Base-by-base conservation (phyloP, 2,113 vertebrate species). In the Tragulus kanchil region DNA sequence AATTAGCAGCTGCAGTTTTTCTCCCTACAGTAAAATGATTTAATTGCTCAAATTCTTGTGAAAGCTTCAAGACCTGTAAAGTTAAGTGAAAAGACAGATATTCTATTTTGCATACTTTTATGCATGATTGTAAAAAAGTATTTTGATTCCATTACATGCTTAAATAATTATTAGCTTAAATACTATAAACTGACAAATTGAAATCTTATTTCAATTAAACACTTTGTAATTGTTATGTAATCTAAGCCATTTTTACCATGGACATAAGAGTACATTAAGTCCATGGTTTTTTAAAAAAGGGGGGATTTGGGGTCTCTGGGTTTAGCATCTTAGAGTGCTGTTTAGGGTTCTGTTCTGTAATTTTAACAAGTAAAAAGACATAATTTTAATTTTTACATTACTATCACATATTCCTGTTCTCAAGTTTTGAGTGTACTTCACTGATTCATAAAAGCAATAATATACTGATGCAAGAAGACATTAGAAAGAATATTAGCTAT, bases 41-140 rank as follows among this genome's bases (percentile, higher is more conserved):
- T 86, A 97, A 93, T 79, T 96, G 95, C 56, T 98, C 98, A 94
- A 91, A 97, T 93, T 98, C 98, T 69, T 95, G 95, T 42, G 85
- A 97, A 77, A 98, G 77, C 59, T 98, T 97, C 59, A 97, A 98
- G 75, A 98, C 95, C 99, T 99, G 98, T 31, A 97, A 97, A 96
- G 71, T 97, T 93, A 98, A 98, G 78, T 71, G n/a, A 86, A 92
- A 97, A 95, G 96, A 56, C 89, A 97, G 0, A 1, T 78, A 83
- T 85, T 96, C 84, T 85, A 97, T 94, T 97, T 97, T 81, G 84
- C 56, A 87, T 69, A 65, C 13, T 89, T 25, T 88, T 95, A 45
- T 3, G 25, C 71, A 95, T 62, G 97, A 31, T 16, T 97, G 62
- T 94, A 83, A 79, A 82, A 86, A 96, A 62, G 26, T 19, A 1